These are phyloP conservation scores for Hedychridium roseum DNA, from an alignment of 2,888 invertebrate species.

Conservation along the genomic window DNA sequence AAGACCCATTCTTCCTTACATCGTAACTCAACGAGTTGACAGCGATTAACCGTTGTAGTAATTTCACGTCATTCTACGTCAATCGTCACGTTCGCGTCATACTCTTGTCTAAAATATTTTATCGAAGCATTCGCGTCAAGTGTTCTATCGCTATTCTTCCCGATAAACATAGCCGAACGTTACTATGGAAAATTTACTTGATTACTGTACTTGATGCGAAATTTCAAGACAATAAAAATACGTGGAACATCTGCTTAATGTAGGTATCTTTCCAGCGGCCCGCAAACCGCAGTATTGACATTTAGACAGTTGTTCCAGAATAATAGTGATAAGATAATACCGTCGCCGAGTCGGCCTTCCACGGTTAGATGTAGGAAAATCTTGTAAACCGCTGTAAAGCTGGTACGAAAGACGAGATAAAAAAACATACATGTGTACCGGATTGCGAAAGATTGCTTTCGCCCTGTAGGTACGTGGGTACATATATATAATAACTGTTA, in stretches of 20 bases:
- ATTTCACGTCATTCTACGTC: too few relatives aligned
- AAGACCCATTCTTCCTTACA: too few relatives aligned
- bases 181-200: too few relatives aligned
- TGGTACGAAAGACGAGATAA: constrained; percentile 14
- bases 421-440: not conserved
- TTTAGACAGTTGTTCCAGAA: constrained; percentile 31
- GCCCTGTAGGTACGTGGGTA: constrained; percentile 21
- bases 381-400: constrained; percentile 9
- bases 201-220: too few relatives aligned
- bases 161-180: too few relatives aligned
- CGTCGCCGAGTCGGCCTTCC: constrained; percentile 15
- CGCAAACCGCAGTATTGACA: constrained; percentile 20
- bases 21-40: too few relatives aligned
- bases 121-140: too few relatives aligned
- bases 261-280: constrained; percentile 16
- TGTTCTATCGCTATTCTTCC: too few relatives aligned
- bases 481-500: constrained; percentile 15
- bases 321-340: constrained; percentile 34
- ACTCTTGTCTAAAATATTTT: too few relatives aligned
- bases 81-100: too few relatives aligned
- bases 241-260: constrained; percentile 6
- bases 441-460: constrained; percentile 4
- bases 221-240: not conserved
- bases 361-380: constrained; percentile 5
- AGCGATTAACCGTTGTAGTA: too few relatives aligned